A percentile compares a stretch with the other conserved stretches of the same genome.
These are phyloP conservation scores for Paracyclopina nana DNA, from an alignment of 1,140 invertebrate species.

Conservation along the genomic window DNA sequence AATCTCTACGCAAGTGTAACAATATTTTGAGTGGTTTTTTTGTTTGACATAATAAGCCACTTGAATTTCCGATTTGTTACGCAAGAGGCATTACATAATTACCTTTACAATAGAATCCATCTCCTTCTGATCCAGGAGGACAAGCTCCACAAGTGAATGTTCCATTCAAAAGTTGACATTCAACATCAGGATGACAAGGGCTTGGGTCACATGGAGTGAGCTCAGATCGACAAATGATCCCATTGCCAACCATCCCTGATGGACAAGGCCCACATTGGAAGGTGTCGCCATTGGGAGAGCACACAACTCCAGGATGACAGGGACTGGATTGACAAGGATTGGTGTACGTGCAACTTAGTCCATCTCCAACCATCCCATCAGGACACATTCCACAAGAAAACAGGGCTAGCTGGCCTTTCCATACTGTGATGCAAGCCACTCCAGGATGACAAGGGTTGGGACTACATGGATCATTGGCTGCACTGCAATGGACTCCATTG, in stretches of 20 bases:
- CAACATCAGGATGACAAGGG: constrained; percentile 15
- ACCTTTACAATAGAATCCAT: constrained; percentile 17
- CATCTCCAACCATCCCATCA: background rate
- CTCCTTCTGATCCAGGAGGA: constrained; percentile 14
- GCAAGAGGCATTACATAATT: no score
- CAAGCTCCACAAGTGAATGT: constrained; percentile 16
- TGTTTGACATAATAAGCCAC: background rate
- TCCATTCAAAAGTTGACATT: background rate
- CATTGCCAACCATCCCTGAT: constrained; percentile 1
- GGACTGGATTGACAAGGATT: no score
- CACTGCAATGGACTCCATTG: constrained; percentile 15
- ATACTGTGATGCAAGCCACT: constrained; percentile 8
- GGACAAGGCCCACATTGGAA: background rate
- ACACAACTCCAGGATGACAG: no score
- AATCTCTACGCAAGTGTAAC: constrained; percentile 1
- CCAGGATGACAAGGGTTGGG: constrained; percentile 18
- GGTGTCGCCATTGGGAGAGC: background rate
- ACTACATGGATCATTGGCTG: constrained; percentile 13
- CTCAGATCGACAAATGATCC: background rate
- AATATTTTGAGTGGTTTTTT: background rate
- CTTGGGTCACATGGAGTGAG: background rate
- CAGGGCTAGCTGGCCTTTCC: background rate
- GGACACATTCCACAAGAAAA: constrained; percentile 5
- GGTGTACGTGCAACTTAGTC: background rate
- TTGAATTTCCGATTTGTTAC: background rate